Conservation (phyloP, 2,797 vertebrate species). For the Psittacula derbiana region DNA sequence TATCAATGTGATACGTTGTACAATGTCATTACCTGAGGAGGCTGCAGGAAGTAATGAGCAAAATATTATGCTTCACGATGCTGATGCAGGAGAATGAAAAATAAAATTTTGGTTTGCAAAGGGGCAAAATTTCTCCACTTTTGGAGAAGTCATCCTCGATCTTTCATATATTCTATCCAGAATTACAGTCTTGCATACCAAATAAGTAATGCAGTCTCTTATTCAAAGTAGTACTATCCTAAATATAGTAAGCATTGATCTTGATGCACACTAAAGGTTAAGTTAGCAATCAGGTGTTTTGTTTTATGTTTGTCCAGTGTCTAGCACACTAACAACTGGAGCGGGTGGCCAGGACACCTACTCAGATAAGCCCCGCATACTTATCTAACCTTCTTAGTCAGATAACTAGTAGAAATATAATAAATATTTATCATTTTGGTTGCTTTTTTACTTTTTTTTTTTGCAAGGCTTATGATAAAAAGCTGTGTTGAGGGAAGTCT, state of each 20-base stretch:
- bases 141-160: background rate
- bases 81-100: background rate
- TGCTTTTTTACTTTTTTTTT: background rate
- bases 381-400: background rate
- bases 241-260: background rate
- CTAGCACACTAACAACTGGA: background rate
- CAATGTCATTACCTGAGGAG: background rate
- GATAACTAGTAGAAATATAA: background rate
- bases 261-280: background rate
- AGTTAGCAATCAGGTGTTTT: background rate
- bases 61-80: background rate
- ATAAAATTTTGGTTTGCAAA: background rate
- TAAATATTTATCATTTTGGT: background rate
- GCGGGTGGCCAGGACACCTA: background rate
- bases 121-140: background rate
- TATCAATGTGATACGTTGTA: background rate
- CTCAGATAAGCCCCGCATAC: background rate
- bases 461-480: background rate
- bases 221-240: background rate
- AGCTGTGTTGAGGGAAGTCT: background rate
- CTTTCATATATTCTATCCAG: background rate
- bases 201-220: background rate
- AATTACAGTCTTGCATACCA: background rate
- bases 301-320: background rate
- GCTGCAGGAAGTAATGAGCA: background rate